phyloP scores from a whole-genome alignment of 2,113 vertebrate genomes.

The Corvus moneduloides region DNA sequence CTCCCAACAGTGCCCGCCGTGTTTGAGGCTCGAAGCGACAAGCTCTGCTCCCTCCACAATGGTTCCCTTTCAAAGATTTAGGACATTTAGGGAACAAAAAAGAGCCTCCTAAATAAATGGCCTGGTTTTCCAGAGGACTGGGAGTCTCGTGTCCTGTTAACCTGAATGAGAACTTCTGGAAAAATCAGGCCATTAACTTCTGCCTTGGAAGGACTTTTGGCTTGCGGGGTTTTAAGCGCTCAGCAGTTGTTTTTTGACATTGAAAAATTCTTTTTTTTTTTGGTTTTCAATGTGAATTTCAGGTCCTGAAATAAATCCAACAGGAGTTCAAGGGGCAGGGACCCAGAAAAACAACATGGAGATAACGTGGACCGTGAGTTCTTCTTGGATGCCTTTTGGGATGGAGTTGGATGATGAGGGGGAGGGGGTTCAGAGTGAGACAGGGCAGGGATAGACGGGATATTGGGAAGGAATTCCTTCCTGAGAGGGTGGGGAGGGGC shows the following conservation, averaged over 20 bases:
- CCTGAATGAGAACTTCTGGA: constrained; percentile 46
- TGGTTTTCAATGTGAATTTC: neutral
- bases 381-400: neutral
- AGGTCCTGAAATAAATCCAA: constrained; percentile 89
- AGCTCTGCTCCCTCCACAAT: neutral
- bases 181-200: constrained; percentile 37
- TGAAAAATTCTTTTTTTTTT: neutral
- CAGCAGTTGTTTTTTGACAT: neutral
- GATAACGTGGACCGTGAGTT: constrained; percentile 92
- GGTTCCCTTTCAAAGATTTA: constrained; percentile 6
- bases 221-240: neutral
- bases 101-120: constrained; percentile 27
- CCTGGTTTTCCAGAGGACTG: constrained; percentile 22
- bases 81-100: neutral
- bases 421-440: neutral
- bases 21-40: neutral
- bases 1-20: neutral
- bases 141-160: constrained; percentile 14
- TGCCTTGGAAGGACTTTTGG: neutral
- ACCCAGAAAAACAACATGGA: constrained; percentile 94
- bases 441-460: neutral
- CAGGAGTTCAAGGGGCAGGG: constrained; percentile 85
- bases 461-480: neutral
- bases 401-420: neutral
- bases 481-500: neutral